Percentiles rank a stretch among this genome's conserved stretches.
Evolutionary conservation across 1,140 invertebrate genomes (phyloP).

Genomic region (Linepithema humile): DNA sequence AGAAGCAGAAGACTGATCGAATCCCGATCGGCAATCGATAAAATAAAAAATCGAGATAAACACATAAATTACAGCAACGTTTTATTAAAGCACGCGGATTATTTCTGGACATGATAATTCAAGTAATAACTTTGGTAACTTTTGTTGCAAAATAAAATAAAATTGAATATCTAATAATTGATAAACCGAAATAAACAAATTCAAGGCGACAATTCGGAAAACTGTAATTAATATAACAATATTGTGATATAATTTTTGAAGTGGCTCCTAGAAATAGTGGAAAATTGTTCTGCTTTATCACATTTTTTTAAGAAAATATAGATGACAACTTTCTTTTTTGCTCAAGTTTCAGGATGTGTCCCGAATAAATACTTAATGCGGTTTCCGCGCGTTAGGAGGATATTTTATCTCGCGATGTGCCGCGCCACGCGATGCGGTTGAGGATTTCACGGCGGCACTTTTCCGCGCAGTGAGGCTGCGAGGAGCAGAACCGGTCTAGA

Average conservation of each 20-base stretch:
- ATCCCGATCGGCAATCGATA: background rate
- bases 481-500: conserved; percentile 65
- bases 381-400: background rate
- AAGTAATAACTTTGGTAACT: background rate
- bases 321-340: background rate
- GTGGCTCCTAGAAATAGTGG: background rate
- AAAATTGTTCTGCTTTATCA: background rate
- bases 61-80: background rate
- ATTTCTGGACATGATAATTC: background rate
- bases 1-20: background rate
- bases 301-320: background rate
- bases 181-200: background rate
- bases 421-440: conserved; percentile 66
- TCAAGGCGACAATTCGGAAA: background rate
- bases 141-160: background rate
- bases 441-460: conserved; percentile 66
- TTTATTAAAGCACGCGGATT: background rate
- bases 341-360: too few species aligned
- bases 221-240: background rate
- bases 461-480: conserved; percentile 56
- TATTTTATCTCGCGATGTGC: conserved; percentile 34
- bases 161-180: background rate
- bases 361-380: too few species aligned
- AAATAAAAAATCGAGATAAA: background rate
- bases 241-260: conserved; percentile 1